Conservation (phyloP, 2,113 vertebrate species). For the Cinclus cinclus region DNA sequence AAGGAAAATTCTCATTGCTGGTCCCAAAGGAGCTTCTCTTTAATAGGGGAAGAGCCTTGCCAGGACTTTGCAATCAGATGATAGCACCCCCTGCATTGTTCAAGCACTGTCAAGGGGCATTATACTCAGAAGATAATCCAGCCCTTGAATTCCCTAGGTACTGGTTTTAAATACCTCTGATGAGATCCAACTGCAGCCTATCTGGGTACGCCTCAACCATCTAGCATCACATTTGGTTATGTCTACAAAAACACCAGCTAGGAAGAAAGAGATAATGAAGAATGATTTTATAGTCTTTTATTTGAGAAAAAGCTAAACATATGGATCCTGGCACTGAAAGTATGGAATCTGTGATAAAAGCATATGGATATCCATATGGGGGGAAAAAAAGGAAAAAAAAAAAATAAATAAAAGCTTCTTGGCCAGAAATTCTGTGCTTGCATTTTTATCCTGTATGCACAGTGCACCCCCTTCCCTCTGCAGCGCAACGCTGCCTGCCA, state of each 20-base stretch:
- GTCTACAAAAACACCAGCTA: conserved; percentile 62
- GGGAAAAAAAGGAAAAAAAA: neutral
- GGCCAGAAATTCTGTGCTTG: conserved; percentile 69
- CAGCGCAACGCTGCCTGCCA: neutral
- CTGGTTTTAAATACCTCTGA: conserved; percentile 33
- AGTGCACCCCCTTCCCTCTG: conserved; percentile 54
- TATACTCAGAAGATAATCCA: conserved; percentile 47
- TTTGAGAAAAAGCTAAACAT: conserved; percentile 77
- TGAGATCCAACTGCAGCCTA: neutral
- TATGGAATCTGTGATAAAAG: conserved; percentile 77
- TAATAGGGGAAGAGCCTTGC: neutral
- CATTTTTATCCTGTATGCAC: conserved; percentile 71
- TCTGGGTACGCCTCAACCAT: neutral
- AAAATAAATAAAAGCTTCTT: conserved; percentile 24
- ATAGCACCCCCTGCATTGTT: conserved; percentile 38
- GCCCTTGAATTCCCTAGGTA: conserved; percentile 12
- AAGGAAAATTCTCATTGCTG: neutral
- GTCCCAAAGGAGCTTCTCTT: conserved; percentile 1
- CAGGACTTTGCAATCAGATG: conserved; percentile 36
- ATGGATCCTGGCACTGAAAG: conserved; percentile 74
- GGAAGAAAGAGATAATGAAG: conserved; percentile 72
- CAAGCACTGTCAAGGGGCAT: conserved; percentile 14
- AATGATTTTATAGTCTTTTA: conserved; percentile 72
- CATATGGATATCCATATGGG: conserved; percentile 79
- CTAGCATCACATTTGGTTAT: conserved; percentile 35